phyloP scores from a whole-genome alignment of 2,888 invertebrate species.

The Augiades crinisus region DNA sequence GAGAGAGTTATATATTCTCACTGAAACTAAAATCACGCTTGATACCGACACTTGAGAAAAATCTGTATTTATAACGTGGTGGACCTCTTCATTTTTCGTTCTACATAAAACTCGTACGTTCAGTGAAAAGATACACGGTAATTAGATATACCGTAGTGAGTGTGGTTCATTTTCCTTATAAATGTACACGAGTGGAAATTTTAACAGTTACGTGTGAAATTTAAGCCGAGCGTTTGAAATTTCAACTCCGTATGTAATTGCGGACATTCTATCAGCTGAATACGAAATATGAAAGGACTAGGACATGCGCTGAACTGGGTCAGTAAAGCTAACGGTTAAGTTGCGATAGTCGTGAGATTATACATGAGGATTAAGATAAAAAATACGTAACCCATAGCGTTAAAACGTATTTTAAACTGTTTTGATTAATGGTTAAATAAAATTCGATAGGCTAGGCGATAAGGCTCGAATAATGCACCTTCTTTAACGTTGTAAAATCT shows the following conservation, averaged over 20 bases:
- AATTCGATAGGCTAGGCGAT: no score
- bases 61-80: neutral
- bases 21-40: neutral
- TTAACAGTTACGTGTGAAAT: conserved; percentile 42
- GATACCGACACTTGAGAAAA: neutral
- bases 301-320: no score
- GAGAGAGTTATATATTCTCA: conserved; percentile 1
- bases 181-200: conserved; percentile 45
- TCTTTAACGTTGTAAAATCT: no score
- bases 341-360: no score
- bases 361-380: no score
- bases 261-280: no score
- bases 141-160: conserved; percentile 32
- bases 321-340: no score
- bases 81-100: neutral
- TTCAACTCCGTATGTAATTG: conserved; percentile 2
- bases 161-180: conserved; percentile 45
- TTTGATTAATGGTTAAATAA: no score
- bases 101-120: neutral
- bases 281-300: no score
- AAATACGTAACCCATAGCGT: no score
- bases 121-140: conserved; percentile 25
- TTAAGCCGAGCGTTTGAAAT: conserved; percentile 32
- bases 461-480: no score
- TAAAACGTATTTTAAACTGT: no score